Evolutionary conservation across 1,140 invertebrate genomes (phyloP).

Genomic region (Drosophila trapezifrons): DNA sequence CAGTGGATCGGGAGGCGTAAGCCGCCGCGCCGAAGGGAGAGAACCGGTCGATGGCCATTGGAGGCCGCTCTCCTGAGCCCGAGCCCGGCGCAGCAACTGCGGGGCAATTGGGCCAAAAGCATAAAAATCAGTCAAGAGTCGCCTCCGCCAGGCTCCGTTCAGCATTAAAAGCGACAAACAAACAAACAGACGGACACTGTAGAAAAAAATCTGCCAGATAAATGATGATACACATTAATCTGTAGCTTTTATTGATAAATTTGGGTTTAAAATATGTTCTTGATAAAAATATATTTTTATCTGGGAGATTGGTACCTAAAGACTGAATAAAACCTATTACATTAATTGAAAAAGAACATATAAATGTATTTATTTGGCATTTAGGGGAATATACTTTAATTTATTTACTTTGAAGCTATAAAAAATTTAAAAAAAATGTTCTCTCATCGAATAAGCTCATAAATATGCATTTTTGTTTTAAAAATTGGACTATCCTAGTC

Average conservation of each 20-base stretch:
- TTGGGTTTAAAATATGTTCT: neutral
- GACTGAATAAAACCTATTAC: neutral
- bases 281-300: neutral
- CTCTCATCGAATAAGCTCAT: neutral
- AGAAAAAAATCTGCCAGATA: constrained; percentile 9
- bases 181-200: constrained; percentile 61
- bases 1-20: constrained; percentile 33
- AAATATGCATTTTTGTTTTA: neutral
- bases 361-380: neutral
- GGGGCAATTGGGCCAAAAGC: constrained; percentile 81
- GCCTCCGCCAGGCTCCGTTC: constrained; percentile 49
- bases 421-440: too few species aligned
- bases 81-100: constrained; percentile 56
- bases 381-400: too few species aligned
- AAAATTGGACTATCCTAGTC: too few species aligned
- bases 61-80: constrained; percentile 15
- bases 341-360: too few species aligned
- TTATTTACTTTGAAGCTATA: too few species aligned
- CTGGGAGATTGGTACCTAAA: neutral
- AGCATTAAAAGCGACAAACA: constrained; percentile 82
- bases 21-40: constrained; percentile 26
- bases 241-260: neutral
- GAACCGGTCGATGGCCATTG: constrained; percentile 62
- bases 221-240: neutral
- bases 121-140: constrained; percentile 83